These are phyloP conservation scores for Malaclemys terrapin DNA, from an alignment of 2,113 vertebrate genomes.

Conservation along the genomic window DNA sequence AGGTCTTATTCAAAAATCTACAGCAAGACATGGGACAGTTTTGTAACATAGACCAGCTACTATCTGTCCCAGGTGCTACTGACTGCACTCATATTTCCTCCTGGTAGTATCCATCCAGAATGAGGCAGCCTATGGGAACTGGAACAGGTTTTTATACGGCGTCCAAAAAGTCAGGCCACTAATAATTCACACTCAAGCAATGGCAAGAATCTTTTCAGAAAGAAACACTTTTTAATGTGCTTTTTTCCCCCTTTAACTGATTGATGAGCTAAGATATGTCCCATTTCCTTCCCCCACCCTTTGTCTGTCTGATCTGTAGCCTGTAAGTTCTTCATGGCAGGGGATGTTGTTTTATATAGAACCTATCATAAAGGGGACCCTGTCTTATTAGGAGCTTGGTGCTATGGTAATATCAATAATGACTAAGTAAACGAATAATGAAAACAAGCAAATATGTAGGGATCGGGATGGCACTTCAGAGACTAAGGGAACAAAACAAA, in stretches of 20 bases:
- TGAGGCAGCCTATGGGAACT: neutral
- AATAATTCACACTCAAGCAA: conserved; percentile 1
- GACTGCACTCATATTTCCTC: neutral
- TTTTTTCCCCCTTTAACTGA: neutral
- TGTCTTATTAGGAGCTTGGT: neutral
- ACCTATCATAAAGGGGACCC: neutral
- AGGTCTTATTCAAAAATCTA: neutral
- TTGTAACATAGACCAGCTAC: neutral
- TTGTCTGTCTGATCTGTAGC: neutral
- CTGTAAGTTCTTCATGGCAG: neutral
- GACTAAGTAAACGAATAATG: neutral
- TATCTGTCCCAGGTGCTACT: neutral
- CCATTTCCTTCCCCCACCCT: neutral
- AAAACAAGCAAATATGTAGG: neutral
- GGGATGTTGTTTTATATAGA: neutral
- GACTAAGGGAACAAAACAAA: neutral
- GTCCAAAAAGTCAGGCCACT: neutral
- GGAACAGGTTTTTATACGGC: neutral
- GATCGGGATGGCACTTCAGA: rapidly evolving
- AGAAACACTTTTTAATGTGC: neutral
- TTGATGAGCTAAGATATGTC: neutral
- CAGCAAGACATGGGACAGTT: neutral
- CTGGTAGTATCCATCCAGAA: neutral
- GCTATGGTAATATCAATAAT: neutral
- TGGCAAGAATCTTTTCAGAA: neutral